phyloP scores from a whole-genome alignment of 2,888 invertebrate genomes.

The Oscheius sp. region DNA sequence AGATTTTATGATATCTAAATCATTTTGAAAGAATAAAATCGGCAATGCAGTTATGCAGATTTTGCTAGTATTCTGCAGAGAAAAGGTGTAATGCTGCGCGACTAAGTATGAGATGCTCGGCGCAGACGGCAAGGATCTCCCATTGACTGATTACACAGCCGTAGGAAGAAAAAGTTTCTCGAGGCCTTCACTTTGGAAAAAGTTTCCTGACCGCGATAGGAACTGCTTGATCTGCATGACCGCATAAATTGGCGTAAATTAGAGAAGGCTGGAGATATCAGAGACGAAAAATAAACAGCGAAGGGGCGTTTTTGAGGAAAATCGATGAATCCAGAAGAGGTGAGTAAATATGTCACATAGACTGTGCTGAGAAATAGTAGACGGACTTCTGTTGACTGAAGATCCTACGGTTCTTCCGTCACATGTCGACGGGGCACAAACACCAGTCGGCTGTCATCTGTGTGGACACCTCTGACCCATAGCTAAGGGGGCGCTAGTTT shows the following conservation, averaged over 20 bases:
- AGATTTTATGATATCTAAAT: too few species aligned
- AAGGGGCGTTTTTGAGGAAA: background rate
- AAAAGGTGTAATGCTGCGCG: slow-evolving; percentile 12
- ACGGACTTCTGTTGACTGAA: slow-evolving; percentile 9
- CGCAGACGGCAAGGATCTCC: slow-evolving; percentile 24
- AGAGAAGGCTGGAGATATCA: background rate
- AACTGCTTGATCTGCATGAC: background rate
- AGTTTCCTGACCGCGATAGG: background rate
- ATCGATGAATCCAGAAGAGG: background rate
- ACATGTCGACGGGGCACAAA: slow-evolving; percentile 30
- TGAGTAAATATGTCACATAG: slow-evolving; percentile 10
- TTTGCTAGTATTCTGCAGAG: background rate
- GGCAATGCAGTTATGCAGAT: background rate
- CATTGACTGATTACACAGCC: slow-evolving; percentile 31
- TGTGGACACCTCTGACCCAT: slow-evolving; percentile 26
- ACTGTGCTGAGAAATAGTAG: background rate
- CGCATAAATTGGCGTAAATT: background rate
- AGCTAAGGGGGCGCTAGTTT: background rate
- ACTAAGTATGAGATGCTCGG: slow-evolving; percentile 23
- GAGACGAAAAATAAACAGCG: background rate
- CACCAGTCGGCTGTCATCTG: slow-evolving; percentile 27
- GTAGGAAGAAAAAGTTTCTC: slow-evolving; percentile 23
- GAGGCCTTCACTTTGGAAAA: slow-evolving; percentile 4
- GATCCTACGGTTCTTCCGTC: slow-evolving; percentile 21
- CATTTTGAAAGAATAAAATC: too few species aligned